These are phyloP conservation scores for Chrysocyon brachyurus DNA, from an alignment of 2,797 vertebrate genomes.

Conservation along the genomic window DNA sequence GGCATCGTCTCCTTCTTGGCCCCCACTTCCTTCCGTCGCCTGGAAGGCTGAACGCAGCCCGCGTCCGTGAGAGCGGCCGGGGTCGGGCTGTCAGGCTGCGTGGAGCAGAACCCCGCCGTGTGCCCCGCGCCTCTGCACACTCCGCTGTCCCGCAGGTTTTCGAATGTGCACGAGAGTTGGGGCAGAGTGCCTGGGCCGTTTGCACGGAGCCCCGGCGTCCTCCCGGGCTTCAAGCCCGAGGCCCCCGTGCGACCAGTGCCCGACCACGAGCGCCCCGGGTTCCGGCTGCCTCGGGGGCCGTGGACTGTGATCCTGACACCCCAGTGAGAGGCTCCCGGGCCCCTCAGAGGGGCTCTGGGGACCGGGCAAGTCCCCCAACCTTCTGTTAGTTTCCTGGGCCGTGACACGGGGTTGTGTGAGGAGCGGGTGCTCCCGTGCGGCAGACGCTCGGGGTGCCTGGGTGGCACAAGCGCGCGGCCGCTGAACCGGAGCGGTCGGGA, in stretches of 20 bases:
- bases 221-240: background rate
- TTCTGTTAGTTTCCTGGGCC: background rate
- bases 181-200: background rate
- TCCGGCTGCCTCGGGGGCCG: background rate
- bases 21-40: background rate
- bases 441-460: background rate
- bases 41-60: background rate
- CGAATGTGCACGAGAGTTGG: background rate
- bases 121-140: rapidly evolving
- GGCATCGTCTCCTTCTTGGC: background rate
- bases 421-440: rapidly evolving
- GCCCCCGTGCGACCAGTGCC: background rate
- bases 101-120: rapidly evolving
- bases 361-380: background rate
- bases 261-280: background rate
- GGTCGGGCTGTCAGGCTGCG: no score
- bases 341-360: background rate
- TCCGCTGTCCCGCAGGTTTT: rapidly evolving
- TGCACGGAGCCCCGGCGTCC: background rate
- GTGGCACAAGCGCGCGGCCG: rapidly evolving
- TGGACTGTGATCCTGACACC: background rate
- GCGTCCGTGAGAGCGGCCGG: rapidly evolving
- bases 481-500: background rate
- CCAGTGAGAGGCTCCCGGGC: background rate
- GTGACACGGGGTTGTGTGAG: background rate